These are phyloP conservation scores for Perccottus glenii DNA, from an alignment of 2,113 vertebrate genomes.

Conservation along the genomic window DNA sequence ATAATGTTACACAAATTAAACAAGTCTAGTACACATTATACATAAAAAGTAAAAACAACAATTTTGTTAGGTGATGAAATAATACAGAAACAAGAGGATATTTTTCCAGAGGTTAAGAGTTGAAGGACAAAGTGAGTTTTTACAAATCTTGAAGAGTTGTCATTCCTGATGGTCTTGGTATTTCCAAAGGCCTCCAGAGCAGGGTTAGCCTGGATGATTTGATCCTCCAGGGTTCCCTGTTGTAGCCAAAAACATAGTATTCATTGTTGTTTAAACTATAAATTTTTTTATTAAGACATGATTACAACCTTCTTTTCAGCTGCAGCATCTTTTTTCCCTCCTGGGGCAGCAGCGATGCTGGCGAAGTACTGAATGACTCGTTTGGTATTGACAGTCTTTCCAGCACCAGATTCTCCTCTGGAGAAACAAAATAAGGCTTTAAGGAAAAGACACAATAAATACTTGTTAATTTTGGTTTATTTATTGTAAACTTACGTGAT, in stretches of 20 bases:
- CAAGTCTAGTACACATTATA: too few relatives aligned
- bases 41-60: too few relatives aligned
- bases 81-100: too few relatives aligned
- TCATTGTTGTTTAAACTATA: background rate
- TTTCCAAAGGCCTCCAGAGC: slow-evolving; percentile 88
- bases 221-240: slow-evolving; percentile 86
- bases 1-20: too few relatives aligned
- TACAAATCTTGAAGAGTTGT: slow-evolving; percentile 91
- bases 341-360: slow-evolving; percentile 84
- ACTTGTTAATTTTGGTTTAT: background rate
- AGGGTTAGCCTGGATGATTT: slow-evolving; percentile 86
- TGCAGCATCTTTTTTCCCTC: slow-evolving; percentile 84
- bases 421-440: background rate
- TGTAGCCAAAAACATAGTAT: background rate
- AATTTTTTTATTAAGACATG: background rate
- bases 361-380: slow-evolving; percentile 94
- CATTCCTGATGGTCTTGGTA: slow-evolving; percentile 88
- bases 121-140: slow-evolving; percentile 41
- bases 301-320: slow-evolving; percentile 82
- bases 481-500: slow-evolving; percentile 66
- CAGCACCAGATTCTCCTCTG: slow-evolving; percentile 93
- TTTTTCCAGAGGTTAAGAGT: too few relatives aligned
- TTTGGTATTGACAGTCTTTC: slow-evolving; percentile 94
- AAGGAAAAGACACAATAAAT: background rate
- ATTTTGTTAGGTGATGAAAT: too few relatives aligned